phyloP scores from a whole-genome alignment of 2,797 vertebrate genomes.

The Liparis tanakae region DNA sequence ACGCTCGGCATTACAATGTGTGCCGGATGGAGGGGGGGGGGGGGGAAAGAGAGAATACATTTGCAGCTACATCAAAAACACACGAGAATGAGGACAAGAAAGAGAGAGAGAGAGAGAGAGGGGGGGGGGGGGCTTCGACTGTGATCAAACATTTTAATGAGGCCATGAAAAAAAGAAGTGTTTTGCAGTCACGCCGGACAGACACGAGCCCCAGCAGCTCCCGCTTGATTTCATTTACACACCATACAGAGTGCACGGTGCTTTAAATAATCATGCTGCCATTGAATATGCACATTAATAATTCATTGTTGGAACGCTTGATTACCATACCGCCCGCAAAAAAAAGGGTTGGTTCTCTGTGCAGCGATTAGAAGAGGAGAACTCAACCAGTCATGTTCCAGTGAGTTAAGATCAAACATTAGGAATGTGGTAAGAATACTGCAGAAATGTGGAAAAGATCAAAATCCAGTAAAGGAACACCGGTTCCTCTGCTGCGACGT shows the following conservation, averaged over 20 bases:
- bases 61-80: conserved; percentile 90
- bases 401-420: background rate
- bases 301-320: conserved; percentile 36
- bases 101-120: conserved; percentile 17
- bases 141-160: conserved; percentile 86
- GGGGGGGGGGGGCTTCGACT: conserved; percentile 49
- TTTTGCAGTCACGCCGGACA: conserved; percentile 29
- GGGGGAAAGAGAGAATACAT: conserved; percentile 85
- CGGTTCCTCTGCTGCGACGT: background rate
- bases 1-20: conserved; percentile 82
- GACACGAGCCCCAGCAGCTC: conserved; percentile 1
- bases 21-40: conserved; percentile 85
- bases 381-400: background rate
- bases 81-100: conserved; percentile 37
- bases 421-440: too few relatives aligned
- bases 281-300: conserved; percentile 57
- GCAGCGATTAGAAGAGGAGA: conserved; percentile 43
- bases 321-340: conserved; percentile 51
- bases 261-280: conserved; percentile 43
- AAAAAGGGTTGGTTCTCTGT: conserved; percentile 16
- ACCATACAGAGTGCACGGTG: background rate
- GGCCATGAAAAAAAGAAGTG: conserved; percentile 67
- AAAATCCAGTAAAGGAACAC: background rate
- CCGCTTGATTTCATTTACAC: conserved; percentile 15
- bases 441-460: background rate